phyloP scores from a whole-genome alignment of 2,888 invertebrate species.

The Chymomyza caudatula region DNA sequence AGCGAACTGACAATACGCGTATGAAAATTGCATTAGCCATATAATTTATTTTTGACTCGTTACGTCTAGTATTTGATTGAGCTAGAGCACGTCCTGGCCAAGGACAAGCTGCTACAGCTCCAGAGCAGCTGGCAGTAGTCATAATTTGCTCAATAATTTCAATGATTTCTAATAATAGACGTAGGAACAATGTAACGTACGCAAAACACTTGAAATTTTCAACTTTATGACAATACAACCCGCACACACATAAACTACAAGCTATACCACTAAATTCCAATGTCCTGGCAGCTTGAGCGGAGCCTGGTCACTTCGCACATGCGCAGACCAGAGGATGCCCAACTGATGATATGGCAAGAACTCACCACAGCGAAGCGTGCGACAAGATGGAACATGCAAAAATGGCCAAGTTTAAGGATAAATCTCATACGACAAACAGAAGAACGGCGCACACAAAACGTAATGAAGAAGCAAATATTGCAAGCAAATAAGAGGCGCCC shows the following conservation, averaged over 20 bases:
- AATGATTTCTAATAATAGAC: slow-evolving; percentile 30
- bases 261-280: slow-evolving; percentile 14
- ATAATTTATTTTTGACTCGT: too few species aligned
- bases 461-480: slow-evolving; percentile 20
- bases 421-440: slow-evolving; percentile 43
- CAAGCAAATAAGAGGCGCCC: slow-evolving; percentile 15
- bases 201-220: slow-evolving; percentile 41
- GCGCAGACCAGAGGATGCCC: slow-evolving; percentile 40
- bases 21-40: too few species aligned
- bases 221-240: slow-evolving; percentile 29
- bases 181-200: slow-evolving; percentile 21
- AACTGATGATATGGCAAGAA: slow-evolving; percentile 6
- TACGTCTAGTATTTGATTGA: background rate
- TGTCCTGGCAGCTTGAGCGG: slow-evolving; percentile 37
- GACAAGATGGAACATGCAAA: slow-evolving; percentile 28
- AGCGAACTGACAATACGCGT: too few species aligned
- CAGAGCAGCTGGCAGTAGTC: background rate
- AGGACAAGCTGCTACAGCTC: background rate
- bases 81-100: slow-evolving; percentile 11
- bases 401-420: slow-evolving; percentile 68
- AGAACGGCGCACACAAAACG: background rate
- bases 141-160: slow-evolving; percentile 37
- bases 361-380: slow-evolving; percentile 38
- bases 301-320: slow-evolving; percentile 47
- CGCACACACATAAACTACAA: background rate